These are phyloP conservation scores for Hypanus sabinus DNA, from an alignment of 2,113 vertebrate species.

Conservation along the genomic window DNA sequence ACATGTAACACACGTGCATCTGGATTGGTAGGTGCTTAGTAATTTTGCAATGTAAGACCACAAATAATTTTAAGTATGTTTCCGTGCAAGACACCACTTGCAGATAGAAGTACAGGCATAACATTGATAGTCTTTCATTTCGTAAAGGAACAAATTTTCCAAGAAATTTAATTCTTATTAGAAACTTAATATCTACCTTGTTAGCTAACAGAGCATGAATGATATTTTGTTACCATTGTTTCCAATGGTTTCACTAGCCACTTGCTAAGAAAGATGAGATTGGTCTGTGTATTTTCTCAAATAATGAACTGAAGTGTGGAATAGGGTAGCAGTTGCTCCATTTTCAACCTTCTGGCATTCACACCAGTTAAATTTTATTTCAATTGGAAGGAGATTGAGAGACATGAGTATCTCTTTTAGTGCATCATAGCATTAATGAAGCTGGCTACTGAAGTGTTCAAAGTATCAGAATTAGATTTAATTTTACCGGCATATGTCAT, in stretches of 20 bases:
- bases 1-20: neutral
- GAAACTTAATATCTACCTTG: neutral
- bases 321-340: neutral
- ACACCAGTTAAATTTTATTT: neutral
- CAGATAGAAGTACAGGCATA: too few species aligned
- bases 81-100: neutral
- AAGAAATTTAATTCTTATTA: neutral
- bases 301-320: neutral
- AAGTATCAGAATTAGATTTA: too few species aligned
- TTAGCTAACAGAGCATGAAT: neutral
- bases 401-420: too few species aligned
- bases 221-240: neutral
- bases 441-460: too few species aligned
- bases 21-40: neutral
- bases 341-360: neutral
- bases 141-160: neutral
- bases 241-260: neutral
- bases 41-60: neutral
- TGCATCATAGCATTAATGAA: too few species aligned
- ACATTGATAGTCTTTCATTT: neutral
- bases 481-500: too few species aligned
- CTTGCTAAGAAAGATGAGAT: neutral
- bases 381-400: too few species aligned
- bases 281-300: neutral
- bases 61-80: neutral